These are phyloP conservation scores for Peromyscus eremicus DNA, from an alignment of 2,797 vertebrate species.

Conservation along the genomic window DNA sequence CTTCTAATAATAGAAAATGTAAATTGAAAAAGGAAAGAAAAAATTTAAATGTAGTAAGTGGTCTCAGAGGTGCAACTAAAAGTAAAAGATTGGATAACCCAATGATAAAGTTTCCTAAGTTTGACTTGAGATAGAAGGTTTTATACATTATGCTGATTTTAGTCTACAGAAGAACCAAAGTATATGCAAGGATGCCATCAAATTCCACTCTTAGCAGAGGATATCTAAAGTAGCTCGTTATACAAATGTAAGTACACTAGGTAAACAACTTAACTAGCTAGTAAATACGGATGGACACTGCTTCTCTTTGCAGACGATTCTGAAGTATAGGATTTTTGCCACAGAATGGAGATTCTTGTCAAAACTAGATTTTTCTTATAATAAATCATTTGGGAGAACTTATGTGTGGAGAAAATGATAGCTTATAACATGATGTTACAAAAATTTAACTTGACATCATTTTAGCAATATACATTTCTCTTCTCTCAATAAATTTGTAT, in stretches of 20 bases:
- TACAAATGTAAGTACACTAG: neutral
- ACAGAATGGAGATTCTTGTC: neutral
- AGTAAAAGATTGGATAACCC: neutral
- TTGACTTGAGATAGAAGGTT: neutral
- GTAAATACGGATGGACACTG: neutral
- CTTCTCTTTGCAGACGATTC: neutral
- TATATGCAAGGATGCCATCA: neutral
- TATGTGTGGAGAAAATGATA: neutral
- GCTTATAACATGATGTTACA: neutral
- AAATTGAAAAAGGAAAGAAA: constrained; percentile 2
- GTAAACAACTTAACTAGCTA: neutral
- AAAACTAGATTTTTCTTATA: neutral
- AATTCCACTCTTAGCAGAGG: neutral
- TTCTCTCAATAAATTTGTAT: neutral
- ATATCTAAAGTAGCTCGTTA: neutral
- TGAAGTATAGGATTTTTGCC: neutral
- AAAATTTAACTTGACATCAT: neutral
- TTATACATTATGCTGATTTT: constrained; percentile 30
- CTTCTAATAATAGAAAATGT: constrained; percentile 50
- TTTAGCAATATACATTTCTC: neutral
- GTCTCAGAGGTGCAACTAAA: constrained; percentile 53
- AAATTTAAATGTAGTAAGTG: neutral
- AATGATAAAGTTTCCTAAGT: neutral
- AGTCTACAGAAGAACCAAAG: constrained; percentile 3
- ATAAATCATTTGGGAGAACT: neutral